Conservation (phyloP, 2,888 invertebrate genomes). For the Philopedon plagiatum region DNA sequence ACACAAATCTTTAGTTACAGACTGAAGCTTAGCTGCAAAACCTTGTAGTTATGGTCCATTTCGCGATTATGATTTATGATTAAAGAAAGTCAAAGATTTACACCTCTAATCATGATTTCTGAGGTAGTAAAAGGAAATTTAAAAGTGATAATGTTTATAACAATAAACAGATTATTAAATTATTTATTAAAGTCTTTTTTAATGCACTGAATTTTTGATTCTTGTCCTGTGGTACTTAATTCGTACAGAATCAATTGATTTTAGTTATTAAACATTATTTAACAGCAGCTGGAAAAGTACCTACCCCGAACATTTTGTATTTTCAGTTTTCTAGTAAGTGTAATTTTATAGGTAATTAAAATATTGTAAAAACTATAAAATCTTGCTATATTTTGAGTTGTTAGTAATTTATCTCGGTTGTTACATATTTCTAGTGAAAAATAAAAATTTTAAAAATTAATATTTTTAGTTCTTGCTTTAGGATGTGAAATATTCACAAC, state of each 20-base stretch:
- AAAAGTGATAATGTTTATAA: not conserved
- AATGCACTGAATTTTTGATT: too few species aligned
- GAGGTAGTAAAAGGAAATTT: not conserved
- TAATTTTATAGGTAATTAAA: not conserved
- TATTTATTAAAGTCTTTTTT: not conserved
- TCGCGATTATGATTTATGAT: too few species aligned
- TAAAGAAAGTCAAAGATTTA: too few species aligned
- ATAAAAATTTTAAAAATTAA: not conserved
- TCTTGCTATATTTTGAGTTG: constrained; percentile 1
- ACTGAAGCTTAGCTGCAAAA: too few species aligned
- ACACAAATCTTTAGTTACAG: too few species aligned
- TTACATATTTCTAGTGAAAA: constrained; percentile 7
- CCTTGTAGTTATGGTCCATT: too few species aligned
- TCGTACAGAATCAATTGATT: not conserved
- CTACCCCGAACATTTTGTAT: not conserved
- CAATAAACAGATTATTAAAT: not conserved
- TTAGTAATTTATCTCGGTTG: not conserved
- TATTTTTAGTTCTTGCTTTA: not conserved
- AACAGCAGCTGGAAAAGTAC: not conserved
- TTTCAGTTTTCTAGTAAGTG: not conserved
- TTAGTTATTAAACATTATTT: not conserved
- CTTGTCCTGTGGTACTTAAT: not conserved
- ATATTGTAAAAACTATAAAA: not conserved
- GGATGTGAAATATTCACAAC: too few species aligned
- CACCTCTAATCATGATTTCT: not conserved